A percentile compares a stretch with the other conserved stretches of the same genome.
Evolutionary conservation across 2,797 vertebrate species (phyloP).

Genomic region (Sebastes steindachneri): DNA sequence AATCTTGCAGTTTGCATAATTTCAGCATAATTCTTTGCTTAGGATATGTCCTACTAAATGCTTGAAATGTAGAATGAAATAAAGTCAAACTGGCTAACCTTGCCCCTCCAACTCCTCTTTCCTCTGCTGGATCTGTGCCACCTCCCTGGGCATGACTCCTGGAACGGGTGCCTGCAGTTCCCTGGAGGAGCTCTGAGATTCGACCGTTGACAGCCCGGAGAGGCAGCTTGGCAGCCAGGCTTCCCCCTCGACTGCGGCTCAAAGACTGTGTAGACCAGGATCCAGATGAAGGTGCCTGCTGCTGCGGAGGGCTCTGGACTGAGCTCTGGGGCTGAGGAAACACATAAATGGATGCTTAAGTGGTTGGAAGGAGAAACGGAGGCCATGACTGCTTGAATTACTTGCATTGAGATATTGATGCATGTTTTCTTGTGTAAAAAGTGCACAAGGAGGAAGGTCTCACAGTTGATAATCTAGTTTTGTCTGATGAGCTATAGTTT

Average conservation of each 20-base stretch:
- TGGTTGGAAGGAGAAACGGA: neutral
- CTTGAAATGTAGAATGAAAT: neutral
- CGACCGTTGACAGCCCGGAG: conserved; percentile 93
- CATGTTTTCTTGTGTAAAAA: neutral
- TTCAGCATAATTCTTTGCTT: neutral
- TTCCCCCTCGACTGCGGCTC: conserved; percentile 89
- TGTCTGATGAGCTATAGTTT: neutral
- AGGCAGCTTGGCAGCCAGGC: conserved; percentile 91
- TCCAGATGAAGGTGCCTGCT: conserved; percentile 65
- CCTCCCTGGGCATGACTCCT: conserved; percentile 80
- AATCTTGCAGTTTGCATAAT: neutral
- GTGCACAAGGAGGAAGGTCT: neutral
- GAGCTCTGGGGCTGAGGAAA: conserved; percentile 61
- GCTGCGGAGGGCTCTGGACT: conserved; percentile 56
- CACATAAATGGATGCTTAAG: neutral
- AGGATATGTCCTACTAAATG: neutral
- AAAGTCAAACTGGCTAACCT: conserved; percentile 44
- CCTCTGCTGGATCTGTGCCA: conserved; percentile 79
- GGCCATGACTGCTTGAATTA: neutral
- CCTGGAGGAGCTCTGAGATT: conserved; percentile 96
- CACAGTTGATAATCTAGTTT: neutral
- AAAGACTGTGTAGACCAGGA: conserved; percentile 98
- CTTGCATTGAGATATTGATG: neutral
- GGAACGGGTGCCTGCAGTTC: conserved; percentile 78
- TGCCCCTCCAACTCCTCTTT: conserved; percentile 50